Conservation (phyloP, 1,140 invertebrate species). For the Araneus ventricosus region DNA sequence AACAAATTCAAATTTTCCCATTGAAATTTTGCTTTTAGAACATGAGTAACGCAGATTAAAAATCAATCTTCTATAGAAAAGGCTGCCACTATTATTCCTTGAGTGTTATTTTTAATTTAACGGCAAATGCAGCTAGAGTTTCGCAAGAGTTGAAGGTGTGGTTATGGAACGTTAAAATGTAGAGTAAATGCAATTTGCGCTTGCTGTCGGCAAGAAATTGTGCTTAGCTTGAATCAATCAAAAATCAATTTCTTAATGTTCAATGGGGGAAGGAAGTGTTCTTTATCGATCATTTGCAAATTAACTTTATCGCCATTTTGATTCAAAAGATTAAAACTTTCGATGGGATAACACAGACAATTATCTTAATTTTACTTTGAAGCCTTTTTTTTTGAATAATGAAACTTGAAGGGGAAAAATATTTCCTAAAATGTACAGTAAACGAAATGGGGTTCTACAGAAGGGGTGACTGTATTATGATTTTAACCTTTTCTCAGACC, state of each 20-base stretch:
- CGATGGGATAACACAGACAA: too few species aligned
- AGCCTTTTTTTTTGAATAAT: too few species aligned
- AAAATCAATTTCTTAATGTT: neutral
- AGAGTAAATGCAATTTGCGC: neutral
- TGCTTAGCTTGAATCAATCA: neutral
- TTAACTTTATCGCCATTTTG: neutral
- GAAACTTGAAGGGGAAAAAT: too few species aligned
- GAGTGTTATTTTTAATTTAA: neutral
- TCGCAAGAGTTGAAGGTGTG: neutral
- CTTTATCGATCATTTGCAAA: neutral
- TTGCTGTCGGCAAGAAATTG: neutral
- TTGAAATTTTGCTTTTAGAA: neutral
- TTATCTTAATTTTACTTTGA: too few species aligned
- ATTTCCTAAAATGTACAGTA: too few species aligned
- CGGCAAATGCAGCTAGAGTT: neutral
- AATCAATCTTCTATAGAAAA: neutral
- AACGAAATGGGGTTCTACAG: too few species aligned
- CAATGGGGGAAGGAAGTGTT: neutral
- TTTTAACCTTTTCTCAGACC: too few species aligned
- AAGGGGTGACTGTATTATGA: too few species aligned
- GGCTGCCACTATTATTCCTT: neutral
- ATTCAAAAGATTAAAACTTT: neutral
- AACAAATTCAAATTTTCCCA: neutral
- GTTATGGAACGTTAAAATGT: neutral
- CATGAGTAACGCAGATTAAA: neutral